Evolutionary conservation across 2,797 vertebrate genomes (phyloP), one percentile per base, ranked within the genome.

Genomic region (Mallotus villosus): DNA sequence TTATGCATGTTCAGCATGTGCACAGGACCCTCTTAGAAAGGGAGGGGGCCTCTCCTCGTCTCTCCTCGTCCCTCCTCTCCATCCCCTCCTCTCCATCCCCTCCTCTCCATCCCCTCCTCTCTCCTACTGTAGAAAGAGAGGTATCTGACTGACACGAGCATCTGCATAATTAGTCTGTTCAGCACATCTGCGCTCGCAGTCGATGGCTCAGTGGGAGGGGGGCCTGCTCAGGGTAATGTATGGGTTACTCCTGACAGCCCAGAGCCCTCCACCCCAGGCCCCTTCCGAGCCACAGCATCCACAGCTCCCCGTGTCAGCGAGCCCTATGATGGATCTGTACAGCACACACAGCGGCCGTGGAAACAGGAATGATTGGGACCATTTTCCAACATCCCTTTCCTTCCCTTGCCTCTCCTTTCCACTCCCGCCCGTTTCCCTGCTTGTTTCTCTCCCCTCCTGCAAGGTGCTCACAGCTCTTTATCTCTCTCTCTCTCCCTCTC

Each of bases 51-150:
- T 46, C 41, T 41, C 37, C 41, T 14, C 5, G 32, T 8, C 32
- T 22, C 21, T 16, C 34, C 46, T 51, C 41, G 3, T 14, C 21
- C 22, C 37, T 24, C n/a, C 37, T n/a, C n/a, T n/a, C n/a, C n/a
- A n/a, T n/a, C n/a, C n/a, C n/a, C n/a, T 70, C 66, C 67, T 68
- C 57, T 62, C 64, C 25, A 63, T 68, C 46, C 12, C 6, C 32
- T 34, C 32, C 32, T 34, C 32, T 34, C 32, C 32, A 34, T 71
- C 68, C 66, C 61, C 55, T 73, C 72, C 81, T 71, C 63, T 70
- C 80, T 68, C 75, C 75, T 66, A 55, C 51, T n/a, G 51, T 55
- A 55, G n/a, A n/a, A n/a, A 55, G 51, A 55, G 51, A 55, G 51
- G 2, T 6, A 71, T 72, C 69, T 66, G 32, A 72, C 64, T 67